Conservation (phyloP, 2,888 invertebrate genomes). For the Peribatodes rhomboidaria region DNA sequence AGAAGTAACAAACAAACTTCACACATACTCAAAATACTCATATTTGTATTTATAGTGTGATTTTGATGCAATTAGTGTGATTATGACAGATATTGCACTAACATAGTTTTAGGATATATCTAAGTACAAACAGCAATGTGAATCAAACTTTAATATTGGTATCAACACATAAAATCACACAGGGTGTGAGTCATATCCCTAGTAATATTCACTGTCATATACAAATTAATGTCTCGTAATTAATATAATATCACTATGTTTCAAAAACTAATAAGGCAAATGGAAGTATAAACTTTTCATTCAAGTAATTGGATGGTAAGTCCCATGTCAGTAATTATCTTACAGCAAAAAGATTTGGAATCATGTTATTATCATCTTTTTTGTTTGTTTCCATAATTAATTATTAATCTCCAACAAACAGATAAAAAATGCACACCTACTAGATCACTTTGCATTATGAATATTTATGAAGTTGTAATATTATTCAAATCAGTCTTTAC, state of each 20-base stretch:
- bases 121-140: too few relatives aligned
- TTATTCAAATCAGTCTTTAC: conserved; percentile 30
- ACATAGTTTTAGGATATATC: too few relatives aligned
- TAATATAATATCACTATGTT: too few relatives aligned
- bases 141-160: background rate
- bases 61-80: too few relatives aligned
- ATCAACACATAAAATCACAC: conserved; percentile 3
- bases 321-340: too few relatives aligned
- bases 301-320: too few relatives aligned
- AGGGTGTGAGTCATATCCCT: conserved; percentile 4
- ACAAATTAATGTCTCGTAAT: background rate
- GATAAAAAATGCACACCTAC: conserved; percentile 9
- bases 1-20: too few relatives aligned
- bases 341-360: background rate
- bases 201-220: background rate
- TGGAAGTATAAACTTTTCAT: background rate
- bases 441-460: conserved; percentile 22
- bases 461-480: conserved; percentile 41
- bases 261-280: too few relatives aligned
- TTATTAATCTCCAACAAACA: background rate
- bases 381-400: conserved; percentile 6
- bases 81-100: too few relatives aligned
- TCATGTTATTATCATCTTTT: too few relatives aligned
- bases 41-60: too few relatives aligned
- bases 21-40: too few relatives aligned